Evolutionary conservation across 2,888 invertebrate genomes (phyloP).

Genomic region (Lapara coniferarum): DNA sequence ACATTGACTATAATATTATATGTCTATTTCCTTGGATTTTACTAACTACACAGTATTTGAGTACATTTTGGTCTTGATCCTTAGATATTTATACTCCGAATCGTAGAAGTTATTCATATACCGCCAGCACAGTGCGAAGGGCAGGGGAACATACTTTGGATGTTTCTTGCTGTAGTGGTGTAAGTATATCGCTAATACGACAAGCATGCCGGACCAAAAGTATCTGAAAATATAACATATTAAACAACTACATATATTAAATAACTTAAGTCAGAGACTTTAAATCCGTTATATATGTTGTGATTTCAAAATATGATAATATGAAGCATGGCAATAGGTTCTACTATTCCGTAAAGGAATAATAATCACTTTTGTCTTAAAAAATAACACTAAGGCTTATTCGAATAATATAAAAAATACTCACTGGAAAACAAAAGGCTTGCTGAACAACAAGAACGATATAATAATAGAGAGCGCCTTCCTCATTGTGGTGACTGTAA

Average conservation of each 20-base stretch:
- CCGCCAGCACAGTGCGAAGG: constrained; percentile 52
- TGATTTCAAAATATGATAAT: no score
- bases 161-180: constrained; percentile 94
- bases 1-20: no score
- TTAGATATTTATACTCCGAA: constrained; percentile 70
- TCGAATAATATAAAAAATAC: constrained; percentile 51
- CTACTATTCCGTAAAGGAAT: no score
- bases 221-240: constrained; percentile 84
- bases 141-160: constrained; percentile 67
- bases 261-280: no score
- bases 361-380: no score
- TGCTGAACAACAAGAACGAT: constrained; percentile 96
- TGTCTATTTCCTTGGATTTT: neutral
- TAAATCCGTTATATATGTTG: no score
- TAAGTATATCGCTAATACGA: constrained; percentile 96
- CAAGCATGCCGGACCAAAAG: constrained; percentile 94
- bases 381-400: no score
- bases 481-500: constrained; percentile 95
- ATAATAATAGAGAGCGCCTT: constrained; percentile 96
- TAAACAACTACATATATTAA: no score
- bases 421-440: constrained; percentile 97
- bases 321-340: no score
- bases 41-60: constrained; percentile 63
- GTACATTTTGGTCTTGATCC: constrained; percentile 66
- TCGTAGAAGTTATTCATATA: constrained; percentile 57